Evolutionary conservation across 1,140 invertebrate genomes (phyloP), one percentile per base, ranked within the genome.

Genomic region (Phocides pigmalion): DNA sequence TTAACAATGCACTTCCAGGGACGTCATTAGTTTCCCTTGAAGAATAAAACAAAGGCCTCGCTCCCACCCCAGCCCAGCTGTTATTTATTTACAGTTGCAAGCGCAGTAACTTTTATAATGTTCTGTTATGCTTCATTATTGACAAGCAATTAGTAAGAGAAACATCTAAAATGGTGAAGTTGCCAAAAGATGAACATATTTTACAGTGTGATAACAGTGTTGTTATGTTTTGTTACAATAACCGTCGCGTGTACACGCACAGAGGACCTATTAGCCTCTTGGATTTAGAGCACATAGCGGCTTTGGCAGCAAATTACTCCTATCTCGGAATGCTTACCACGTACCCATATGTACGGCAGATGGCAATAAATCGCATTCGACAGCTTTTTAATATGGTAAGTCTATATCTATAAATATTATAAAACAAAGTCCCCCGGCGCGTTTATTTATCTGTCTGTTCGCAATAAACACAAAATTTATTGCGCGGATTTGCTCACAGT

Each of bases 301-400:
- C 46, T 14, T 25, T 28, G 22, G 22, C 46, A 25, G 46, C 12
- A 20, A 49, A 49, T 9, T 49, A 49, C 22, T 49, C 46, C 0
- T 49, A 49, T 11, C 20, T 28, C 12, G 46, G 46, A 5, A 49
- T 49, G 20, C 22, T 49, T 4, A 49, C 46, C 12, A 49, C 46
- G 12, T 28, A 49, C 22, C 46, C 46, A 3, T 9, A 49, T 49
- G 46, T 49, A 15, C 22, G 8, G 6, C 28, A 37, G 3, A 50
- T 39, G 0, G 72, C 68, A 0, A 78, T 78, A 64, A 68, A 75
- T 62, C 42, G 59, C 28, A 22, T 78, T 17, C 49, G 75, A 12
- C 65, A 68, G 47, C 50, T 65, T n/a, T 72, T 67, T 28, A 78
- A 78, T 19, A 64, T 78, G 65, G 75, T 78, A 70, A 37, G 56